Evolutionary conservation across 2,113 vertebrate species (phyloP).

Genomic region (Myocastor coypus): DNA sequence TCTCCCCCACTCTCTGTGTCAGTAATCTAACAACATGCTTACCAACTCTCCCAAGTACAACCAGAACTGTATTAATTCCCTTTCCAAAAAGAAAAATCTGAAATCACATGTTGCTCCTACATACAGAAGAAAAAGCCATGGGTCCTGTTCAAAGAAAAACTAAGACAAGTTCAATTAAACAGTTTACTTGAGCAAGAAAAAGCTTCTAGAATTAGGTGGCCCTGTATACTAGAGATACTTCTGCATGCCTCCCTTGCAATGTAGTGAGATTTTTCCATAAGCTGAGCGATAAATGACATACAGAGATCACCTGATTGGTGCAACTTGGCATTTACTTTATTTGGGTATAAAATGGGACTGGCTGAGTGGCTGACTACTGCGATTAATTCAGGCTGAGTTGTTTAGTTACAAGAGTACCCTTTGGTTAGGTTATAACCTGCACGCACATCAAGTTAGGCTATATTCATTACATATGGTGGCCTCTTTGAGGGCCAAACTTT

Average conservation of each 20-base stretch:
- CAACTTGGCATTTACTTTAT: neutral
- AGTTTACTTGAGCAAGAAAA: neutral
- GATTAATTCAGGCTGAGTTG: neutral
- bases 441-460: neutral
- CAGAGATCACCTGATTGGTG: neutral
- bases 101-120: neutral
- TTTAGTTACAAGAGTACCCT: neutral
- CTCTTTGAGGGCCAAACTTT: neutral
- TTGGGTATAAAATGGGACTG: neutral
- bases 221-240: neutral
- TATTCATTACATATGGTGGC: neutral
- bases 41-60: neutral
- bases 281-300: slow-evolving; percentile 10
- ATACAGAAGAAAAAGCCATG: neutral
- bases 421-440: neutral
- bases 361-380: neutral
- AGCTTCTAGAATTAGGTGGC: neutral
- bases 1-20: neutral
- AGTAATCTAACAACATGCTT: neutral
- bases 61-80: neutral
- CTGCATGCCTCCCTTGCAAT: neutral
- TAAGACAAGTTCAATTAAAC: neutral
- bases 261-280: neutral
- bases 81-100: neutral
- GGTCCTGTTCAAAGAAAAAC: neutral